A percentile compares a stretch with the other conserved stretches of the same genome.
These are phyloP conservation scores for Aselliscus stoliczkanus DNA, from an alignment of 2,797 vertebrate genomes.

Conservation along the genomic window DNA sequence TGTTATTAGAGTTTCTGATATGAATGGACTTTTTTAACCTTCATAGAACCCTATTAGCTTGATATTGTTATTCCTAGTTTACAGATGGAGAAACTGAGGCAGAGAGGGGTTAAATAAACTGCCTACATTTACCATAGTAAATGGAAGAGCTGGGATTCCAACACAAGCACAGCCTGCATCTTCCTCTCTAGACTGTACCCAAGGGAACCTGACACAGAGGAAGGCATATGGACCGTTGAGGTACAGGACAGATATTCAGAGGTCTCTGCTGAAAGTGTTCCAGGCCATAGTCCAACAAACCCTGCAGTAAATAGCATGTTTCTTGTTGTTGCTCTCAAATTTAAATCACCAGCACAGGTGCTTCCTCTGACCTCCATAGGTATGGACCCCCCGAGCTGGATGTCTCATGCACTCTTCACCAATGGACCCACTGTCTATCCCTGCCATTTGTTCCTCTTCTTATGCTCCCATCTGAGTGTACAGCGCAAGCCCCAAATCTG, in stretches of 20 bases:
- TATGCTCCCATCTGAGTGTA: background rate
- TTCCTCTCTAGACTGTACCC: background rate
- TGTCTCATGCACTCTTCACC: background rate
- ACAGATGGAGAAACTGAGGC: background rate
- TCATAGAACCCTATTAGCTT: background rate
- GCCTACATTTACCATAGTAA: background rate
- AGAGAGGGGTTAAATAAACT: background rate
- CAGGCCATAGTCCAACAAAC: background rate
- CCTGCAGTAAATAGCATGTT: background rate
- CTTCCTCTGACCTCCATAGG: background rate
- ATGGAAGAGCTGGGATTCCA: background rate
- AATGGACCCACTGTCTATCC: background rate
- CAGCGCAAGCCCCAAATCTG: background rate
- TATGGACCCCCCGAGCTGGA: background rate
- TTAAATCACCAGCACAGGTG: background rate
- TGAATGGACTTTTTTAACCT: background rate
- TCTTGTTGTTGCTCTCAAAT: background rate
- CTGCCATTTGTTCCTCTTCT: background rate
- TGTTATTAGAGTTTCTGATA: background rate
- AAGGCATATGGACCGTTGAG: background rate
- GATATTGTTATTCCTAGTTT: background rate
- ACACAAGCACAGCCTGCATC: background rate
- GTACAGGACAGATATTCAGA: background rate
- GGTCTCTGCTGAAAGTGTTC: background rate
- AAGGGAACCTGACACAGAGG: background rate